Evolutionary conservation across 2,888 invertebrate genomes (phyloP).

Genomic region (Microchrysa polita): DNA sequence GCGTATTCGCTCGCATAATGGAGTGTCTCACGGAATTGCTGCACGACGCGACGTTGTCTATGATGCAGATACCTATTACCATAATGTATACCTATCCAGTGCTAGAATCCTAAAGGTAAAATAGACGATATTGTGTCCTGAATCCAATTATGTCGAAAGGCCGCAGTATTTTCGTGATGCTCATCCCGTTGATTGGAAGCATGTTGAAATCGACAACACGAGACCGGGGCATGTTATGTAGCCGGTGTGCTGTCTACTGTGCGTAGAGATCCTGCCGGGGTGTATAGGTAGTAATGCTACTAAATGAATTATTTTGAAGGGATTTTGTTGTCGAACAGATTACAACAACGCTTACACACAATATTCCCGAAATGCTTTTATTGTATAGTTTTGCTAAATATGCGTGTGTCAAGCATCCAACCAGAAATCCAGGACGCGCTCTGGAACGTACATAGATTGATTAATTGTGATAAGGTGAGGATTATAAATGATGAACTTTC

Average conservation of each 20-base stretch:
- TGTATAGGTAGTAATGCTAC: conserved; percentile 10
- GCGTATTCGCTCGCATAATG: background rate
- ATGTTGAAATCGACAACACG: too few relatives aligned
- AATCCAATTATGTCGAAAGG: conserved; percentile 35
- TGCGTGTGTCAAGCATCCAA: background rate
- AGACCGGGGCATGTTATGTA: too few relatives aligned
- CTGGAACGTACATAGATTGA: conserved; percentile 24
- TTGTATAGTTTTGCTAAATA: background rate
- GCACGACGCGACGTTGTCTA: background rate
- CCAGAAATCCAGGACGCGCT: too few relatives aligned
- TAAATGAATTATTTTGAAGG: conserved; percentile 39
- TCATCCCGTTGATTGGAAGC: conserved; percentile 22
- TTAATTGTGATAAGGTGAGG: conserved; percentile 34
- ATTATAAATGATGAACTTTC: conserved; percentile 34
- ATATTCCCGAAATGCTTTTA: background rate
- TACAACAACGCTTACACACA: conserved; percentile 28
- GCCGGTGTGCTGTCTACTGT: too few relatives aligned
- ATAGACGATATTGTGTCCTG: background rate
- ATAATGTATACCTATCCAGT: background rate
- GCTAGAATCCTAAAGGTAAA: background rate
- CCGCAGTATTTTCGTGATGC: conserved; percentile 29
- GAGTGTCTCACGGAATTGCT: background rate
- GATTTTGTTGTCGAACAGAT: conserved; percentile 43
- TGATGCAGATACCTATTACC: too few relatives aligned
- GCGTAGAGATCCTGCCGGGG: too few relatives aligned